Evolutionary conservation across 1,140 invertebrate species (phyloP), one percentile per base, ranked within the genome.

Genomic region (Coenobita brevimanus): DNA sequence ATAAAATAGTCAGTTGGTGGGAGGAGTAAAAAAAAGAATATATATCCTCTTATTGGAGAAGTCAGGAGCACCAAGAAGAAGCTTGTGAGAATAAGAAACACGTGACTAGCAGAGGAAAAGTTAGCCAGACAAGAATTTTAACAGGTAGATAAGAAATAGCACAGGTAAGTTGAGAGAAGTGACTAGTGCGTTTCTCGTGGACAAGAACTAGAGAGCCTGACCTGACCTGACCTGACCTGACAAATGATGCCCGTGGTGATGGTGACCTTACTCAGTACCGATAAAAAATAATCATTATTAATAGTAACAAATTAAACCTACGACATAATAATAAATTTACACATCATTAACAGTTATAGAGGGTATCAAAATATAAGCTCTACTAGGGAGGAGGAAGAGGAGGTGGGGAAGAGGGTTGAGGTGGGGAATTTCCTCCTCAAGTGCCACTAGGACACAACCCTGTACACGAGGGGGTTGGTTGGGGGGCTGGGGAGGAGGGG

Each of bases 241-340:
- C 76, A 69, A 73, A 71, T 80, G 76, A 81, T 81, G 76, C 76
- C 85, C 85, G 64, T 80, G 76, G n/a, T 80, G 54, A 81, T 54
- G 57, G 64, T 69, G 75, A 85, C 82, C 75, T 85, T 54, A 85
- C 69, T 76, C 69, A n/a, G 64, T 82, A 82, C 54, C 79, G 41
- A 85, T 76, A 78, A 85, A 85, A 76, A 62, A 62, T 36, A 36
- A 85, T 85, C 36, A 76, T 76, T 85, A 85, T 76, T 76, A 83
- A 73, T 83, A 69, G 67, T 82, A 85, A 85, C 73, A 85, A 78
- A 85, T 85, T 85, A 85, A 81, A 85, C 82, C 82, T 85, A 85
- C 30, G 50, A 50, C 46, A 50, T 50, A 50, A 50, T 85, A 85
- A 85, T 85, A 76, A 85, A 85, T 76, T 75, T 85, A 85, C 82